Evolutionary conservation across 2,888 invertebrate species (phyloP).

Genomic region (Baronia brevicornis): DNA sequence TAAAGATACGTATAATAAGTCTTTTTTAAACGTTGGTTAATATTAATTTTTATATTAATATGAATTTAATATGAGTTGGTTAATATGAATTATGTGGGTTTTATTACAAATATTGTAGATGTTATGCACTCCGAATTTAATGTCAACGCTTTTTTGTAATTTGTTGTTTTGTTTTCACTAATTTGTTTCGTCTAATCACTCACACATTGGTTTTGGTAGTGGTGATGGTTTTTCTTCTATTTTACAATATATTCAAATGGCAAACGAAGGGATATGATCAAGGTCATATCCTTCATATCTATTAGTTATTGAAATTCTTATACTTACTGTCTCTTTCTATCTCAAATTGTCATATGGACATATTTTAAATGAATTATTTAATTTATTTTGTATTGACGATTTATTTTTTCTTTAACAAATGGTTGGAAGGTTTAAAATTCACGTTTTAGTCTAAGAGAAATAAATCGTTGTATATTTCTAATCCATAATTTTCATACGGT

Average conservation of each 20-base stretch:
- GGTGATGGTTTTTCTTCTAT: constrained; percentile 27
- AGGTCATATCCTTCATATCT: too few species aligned
- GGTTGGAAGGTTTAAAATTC: too few species aligned
- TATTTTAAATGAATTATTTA: constrained; percentile 1
- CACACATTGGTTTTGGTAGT: constrained; percentile 31
- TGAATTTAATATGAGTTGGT: too few species aligned
- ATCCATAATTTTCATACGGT: constrained; percentile 23
- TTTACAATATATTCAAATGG: constrained; percentile 11
- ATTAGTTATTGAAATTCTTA: too few species aligned
- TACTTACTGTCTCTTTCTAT: too few species aligned
- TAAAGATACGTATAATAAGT: too few species aligned
- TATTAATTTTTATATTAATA: too few species aligned
- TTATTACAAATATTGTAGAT: too few species aligned
- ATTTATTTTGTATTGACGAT: constrained; percentile 2
- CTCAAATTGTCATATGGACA: too few species aligned
- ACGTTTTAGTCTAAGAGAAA: constrained; percentile 1
- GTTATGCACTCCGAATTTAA: constrained; percentile 7
- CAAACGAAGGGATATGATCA: constrained; percentile 14
- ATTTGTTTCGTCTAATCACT: constrained; percentile 36
- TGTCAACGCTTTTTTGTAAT: constrained; percentile 12
- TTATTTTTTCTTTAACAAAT: constrained; percentile 8
- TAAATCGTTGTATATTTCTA: not conserved
- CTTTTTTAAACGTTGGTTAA: too few species aligned
- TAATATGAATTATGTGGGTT: too few species aligned
- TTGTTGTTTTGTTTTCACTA: constrained; percentile 17